These are phyloP conservation scores for Sisor rabdophorus DNA, from an alignment of 2,113 vertebrate species.

Conservation along the genomic window DNA sequence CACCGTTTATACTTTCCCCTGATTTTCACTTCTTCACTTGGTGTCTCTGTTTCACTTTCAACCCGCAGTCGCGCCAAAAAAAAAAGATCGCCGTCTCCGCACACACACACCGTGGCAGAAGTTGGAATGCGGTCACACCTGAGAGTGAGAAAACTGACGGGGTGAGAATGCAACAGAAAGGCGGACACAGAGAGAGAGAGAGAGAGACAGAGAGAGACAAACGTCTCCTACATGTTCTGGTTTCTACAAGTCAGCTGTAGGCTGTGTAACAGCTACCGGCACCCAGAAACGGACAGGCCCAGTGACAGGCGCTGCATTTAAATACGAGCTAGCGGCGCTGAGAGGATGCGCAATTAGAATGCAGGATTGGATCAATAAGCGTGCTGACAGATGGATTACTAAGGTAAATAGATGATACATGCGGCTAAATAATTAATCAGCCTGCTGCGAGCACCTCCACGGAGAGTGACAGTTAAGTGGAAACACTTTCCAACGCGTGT, in stretches of 20 bases:
- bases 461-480: slow-evolving; percentile 51
- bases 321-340: slow-evolving; percentile 68
- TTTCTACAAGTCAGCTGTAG: slow-evolving; percentile 43
- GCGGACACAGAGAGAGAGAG: background rate
- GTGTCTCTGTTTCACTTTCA: slow-evolving; percentile 34
- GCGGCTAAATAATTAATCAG: slow-evolving; percentile 80
- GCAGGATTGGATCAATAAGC: slow-evolving; percentile 76
- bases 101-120: slow-evolving; percentile 17
- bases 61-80: slow-evolving; percentile 35
- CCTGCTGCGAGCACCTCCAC: slow-evolving; percentile 55
- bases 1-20: slow-evolving; percentile 26
- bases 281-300: slow-evolving; percentile 40
- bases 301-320: slow-evolving; percentile 66
- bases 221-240: slow-evolving; percentile 25
- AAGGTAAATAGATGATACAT: slow-evolving; percentile 81
- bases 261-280: slow-evolving; percentile 8
- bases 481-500: slow-evolving; percentile 53
- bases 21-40: slow-evolving; percentile 27
- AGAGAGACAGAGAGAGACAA: slow-evolving; percentile 6
- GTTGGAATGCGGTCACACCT: slow-evolving; percentile 44
- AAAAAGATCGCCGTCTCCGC: slow-evolving; percentile 34
- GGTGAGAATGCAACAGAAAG: background rate
- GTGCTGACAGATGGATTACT: slow-evolving; percentile 83
- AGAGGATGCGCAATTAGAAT: slow-evolving; percentile 75
- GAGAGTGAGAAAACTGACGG: slow-evolving; percentile 25